Conservation (phyloP, 2,888 invertebrate species). For the Thereva unica region DNA sequence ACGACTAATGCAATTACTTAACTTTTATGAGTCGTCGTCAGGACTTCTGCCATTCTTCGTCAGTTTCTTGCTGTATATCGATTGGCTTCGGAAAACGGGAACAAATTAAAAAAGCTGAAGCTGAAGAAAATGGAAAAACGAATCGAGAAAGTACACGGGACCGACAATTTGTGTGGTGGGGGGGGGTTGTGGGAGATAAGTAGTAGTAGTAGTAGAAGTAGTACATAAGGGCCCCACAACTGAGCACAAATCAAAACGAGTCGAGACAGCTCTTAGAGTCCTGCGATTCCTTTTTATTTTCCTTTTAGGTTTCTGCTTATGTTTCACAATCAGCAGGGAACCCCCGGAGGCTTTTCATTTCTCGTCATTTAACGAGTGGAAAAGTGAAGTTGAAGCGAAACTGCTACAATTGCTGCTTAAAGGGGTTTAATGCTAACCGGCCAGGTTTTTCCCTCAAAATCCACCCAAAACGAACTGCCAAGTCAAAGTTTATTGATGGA, state of each 20-base stretch:
- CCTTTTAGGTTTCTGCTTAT: background rate
- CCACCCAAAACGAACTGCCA: no score
- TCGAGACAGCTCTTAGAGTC: conserved; percentile 4
- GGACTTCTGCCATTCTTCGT: background rate
- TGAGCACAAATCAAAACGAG: background rate
- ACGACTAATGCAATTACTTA: conserved; percentile 28
- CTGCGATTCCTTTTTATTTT: conserved; percentile 1
- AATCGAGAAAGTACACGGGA: background rate
- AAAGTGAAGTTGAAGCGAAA: conserved; percentile 11
- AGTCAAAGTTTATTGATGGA: no score
- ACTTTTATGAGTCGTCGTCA: conserved; percentile 18
- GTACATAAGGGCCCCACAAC: background rate
- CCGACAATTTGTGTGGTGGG: no score
- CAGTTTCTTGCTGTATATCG: conserved; percentile 15
- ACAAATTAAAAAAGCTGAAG: background rate
- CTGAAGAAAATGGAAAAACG: background rate
- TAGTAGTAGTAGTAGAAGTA: no score
- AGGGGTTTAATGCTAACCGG: background rate
- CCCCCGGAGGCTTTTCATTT: conserved; percentile 13
- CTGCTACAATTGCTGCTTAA: conserved; percentile 9
- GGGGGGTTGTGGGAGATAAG: no score
- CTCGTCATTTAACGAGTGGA: conserved; percentile 15
- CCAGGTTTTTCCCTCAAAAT: no score
- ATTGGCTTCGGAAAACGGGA: conserved; percentile 2
- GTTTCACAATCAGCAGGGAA: conserved; percentile 14